Percentiles rank a stretch among this genome's conserved stretches.
These are phyloP conservation scores for Peromyscus leucopus DNA, from an alignment of 2,113 vertebrate species.

Conservation along the genomic window DNA sequence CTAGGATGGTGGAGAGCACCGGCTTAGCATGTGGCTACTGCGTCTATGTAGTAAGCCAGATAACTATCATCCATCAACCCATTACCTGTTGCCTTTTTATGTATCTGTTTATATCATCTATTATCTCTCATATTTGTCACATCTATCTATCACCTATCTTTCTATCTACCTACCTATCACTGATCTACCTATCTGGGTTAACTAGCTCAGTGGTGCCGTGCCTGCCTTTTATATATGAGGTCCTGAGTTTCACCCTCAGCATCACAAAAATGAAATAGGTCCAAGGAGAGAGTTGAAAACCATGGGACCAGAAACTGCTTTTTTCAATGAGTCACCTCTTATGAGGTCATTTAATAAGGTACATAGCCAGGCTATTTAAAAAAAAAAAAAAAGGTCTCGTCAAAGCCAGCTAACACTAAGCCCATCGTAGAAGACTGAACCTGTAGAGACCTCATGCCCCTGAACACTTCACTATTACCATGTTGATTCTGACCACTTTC, in stretches of 20 bases:
- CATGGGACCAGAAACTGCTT: neutral
- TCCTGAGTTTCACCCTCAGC: neutral
- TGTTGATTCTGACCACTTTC: neutral
- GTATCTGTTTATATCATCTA: neutral
- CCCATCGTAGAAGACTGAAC: fast-evolving
- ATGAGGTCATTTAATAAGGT: neutral
- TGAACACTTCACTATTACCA: neutral
- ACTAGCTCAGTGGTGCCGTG: neutral
- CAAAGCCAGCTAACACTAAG: neutral
- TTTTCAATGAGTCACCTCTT: neutral
- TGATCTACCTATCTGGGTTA: neutral
- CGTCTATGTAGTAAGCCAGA: neutral
- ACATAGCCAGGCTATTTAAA: neutral
- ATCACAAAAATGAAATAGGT: neutral
- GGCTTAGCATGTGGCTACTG: too few relatives aligned
- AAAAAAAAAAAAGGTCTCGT: neutral
- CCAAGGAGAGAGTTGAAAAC: neutral
- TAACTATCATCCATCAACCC: neutral
- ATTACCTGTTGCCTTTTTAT: neutral
- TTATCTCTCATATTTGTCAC: neutral
- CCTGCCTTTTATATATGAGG: neutral
- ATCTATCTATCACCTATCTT: neutral
- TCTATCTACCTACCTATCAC: neutral
- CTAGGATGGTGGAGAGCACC: neutral
- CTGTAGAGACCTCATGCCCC: fast-evolving